phyloP scores from a whole-genome alignment of 2,797 vertebrate species.

The Tenualosa thibaudeaui region DNA sequence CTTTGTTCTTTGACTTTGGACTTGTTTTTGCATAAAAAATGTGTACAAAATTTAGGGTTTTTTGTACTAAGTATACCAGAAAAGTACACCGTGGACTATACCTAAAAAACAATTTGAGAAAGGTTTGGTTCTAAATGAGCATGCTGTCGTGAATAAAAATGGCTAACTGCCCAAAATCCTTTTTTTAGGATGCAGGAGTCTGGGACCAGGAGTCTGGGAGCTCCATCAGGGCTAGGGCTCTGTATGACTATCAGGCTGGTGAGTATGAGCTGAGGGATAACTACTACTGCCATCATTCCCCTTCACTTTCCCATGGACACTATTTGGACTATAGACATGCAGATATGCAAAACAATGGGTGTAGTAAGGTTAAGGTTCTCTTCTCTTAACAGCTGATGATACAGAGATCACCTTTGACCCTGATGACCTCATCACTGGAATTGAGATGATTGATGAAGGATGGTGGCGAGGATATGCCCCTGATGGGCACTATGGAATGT shows the following conservation, averaged over 20 bases:
- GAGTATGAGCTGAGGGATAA: constrained; percentile 30
- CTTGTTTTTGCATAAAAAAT: too few relatives aligned
- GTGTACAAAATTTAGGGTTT: neutral
- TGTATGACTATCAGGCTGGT: constrained; percentile 95
- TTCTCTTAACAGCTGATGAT: constrained; percentile 77
- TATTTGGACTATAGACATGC: neutral
- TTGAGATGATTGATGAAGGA: constrained; percentile 90
- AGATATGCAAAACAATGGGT: neutral
- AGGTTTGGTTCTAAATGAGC: neutral
- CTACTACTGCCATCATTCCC: neutral
- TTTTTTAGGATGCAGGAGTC: neutral
- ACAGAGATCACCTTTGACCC: constrained; percentile 93
- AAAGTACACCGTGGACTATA: neutral
- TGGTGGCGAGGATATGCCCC: constrained; percentile 91
- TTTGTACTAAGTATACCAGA: neutral
- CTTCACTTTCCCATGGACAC: neutral
- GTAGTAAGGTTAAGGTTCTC: neutral
- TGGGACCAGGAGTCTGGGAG: neutral
- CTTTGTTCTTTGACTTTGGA: neutral
- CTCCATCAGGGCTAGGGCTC: constrained; percentile 70
- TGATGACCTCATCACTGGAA: constrained; percentile 85
- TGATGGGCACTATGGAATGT: constrained; percentile 85
- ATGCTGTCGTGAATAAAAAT: neutral
- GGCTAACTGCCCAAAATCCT: neutral
- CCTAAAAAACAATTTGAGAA: neutral